phyloP scores from a whole-genome alignment of 1,140 invertebrate genomes.

The Neocloeon triangulifer region DNA sequence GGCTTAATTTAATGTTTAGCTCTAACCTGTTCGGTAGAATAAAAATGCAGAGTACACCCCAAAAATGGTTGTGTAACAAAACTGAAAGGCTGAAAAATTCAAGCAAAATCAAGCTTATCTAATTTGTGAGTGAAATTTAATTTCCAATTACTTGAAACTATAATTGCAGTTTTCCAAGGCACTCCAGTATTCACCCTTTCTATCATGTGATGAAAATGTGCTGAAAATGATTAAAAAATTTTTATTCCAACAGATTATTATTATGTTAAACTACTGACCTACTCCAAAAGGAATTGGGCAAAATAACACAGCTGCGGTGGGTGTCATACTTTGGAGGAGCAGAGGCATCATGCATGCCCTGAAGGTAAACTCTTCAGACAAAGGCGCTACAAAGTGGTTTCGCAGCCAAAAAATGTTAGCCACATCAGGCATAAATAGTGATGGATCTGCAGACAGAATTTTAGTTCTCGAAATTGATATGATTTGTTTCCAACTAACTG shows the following conservation, averaged over 20 bases:
- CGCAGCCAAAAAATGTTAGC: conserved; percentile 64
- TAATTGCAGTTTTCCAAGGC: conserved; percentile 35
- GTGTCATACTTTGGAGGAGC: conserved; percentile 59
- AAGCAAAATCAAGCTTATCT: conserved; percentile 4
- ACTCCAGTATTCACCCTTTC: conserved; percentile 51
- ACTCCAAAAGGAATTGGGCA: conserved; percentile 84
- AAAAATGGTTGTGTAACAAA: conserved; percentile 76
- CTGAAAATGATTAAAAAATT: conserved; percentile 21
- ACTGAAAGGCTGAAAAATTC: conserved; percentile 52
- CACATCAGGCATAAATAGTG: too few relatives aligned
- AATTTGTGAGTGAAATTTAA: conserved; percentile 1
- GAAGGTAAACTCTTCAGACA: conserved; percentile 89
- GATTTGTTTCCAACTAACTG: too few relatives aligned
- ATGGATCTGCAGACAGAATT: too few relatives aligned
- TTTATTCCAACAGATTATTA: neutral
- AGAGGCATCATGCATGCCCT: conserved; percentile 84
- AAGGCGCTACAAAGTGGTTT: conserved; percentile 72
- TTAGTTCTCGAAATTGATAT: too few relatives aligned
- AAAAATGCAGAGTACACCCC: conserved; percentile 82
- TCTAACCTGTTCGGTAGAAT: conserved; percentile 44
- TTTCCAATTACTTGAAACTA: conserved; percentile 33
- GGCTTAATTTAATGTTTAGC: neutral
- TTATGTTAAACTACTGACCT: conserved; percentile 22
- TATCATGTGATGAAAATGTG: conserved; percentile 79
- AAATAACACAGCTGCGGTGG: conserved; percentile 50